Evolutionary conservation across 92 coral and sea anemone species (phyloP).

Genomic region (Epizoanthus scotinus): DNA sequence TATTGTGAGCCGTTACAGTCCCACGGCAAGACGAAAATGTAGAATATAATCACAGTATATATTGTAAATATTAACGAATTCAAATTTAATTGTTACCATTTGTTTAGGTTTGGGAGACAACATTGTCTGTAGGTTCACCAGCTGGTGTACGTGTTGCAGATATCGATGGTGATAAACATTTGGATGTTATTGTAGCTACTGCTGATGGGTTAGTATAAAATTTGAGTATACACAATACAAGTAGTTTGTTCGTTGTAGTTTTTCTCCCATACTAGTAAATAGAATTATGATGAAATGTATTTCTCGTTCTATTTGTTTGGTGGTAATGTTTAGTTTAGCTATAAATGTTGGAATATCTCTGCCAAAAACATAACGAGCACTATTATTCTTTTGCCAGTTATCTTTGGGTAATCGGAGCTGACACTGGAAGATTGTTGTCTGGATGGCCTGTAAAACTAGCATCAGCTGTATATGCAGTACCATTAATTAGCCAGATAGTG

Average conservation of each 20-base stretch:
- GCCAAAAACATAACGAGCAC: not conserved
- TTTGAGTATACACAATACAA: not conserved
- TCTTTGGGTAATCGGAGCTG: conserved; percentile 86
- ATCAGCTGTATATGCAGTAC: conserved; percentile 66
- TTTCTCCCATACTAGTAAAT: not conserved
- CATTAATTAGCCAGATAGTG: conserved; percentile 67
- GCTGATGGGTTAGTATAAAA: conserved; percentile 71
- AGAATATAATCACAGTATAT: no score
- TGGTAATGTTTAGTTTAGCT: no score
- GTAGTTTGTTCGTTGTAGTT: not conserved
- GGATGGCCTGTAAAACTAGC: conserved; percentile 93
- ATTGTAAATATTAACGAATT: no score
- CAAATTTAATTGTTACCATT: no score
- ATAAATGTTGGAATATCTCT: not conserved
- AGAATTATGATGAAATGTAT: no score
- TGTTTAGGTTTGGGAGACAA: conserved; percentile 86
- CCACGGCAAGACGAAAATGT: no score
- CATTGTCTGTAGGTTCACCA: conserved; percentile 81
- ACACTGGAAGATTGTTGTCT: conserved; percentile 66
- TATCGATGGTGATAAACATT: conserved; percentile 76
- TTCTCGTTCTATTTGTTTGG: no score
- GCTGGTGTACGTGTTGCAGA: conserved; percentile 88
- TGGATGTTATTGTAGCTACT: conserved; percentile 86
- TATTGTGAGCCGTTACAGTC: no score
- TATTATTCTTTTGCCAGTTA: conserved; percentile 40